A percentile compares a stretch with the other conserved stretches of the same genome.
phyloP scores from a whole-genome alignment of 2,888 invertebrate genomes.

The Perithous albicinctus region DNA sequence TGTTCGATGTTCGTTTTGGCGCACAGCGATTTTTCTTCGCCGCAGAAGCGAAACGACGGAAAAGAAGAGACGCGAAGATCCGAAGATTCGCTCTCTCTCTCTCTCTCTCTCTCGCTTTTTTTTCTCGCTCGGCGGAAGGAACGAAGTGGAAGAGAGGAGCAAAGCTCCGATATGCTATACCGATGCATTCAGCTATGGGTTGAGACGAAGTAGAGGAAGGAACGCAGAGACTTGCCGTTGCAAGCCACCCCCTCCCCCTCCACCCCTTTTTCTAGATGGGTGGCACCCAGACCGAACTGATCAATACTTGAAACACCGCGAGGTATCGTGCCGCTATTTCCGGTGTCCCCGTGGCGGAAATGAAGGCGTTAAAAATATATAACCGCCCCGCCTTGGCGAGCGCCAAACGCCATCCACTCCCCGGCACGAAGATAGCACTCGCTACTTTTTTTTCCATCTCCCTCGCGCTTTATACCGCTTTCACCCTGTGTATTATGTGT shows the following conservation, averaged over 20 bases:
- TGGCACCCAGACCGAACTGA: constrained; percentile 83
- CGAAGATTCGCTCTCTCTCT: constrained; percentile 24
- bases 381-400: constrained; percentile 70
- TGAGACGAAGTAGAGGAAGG: constrained; percentile 67
- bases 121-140: constrained; percentile 27
- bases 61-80: constrained; percentile 27
- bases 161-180: constrained; percentile 37
- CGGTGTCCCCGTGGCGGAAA: constrained; percentile 83
- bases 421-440: constrained; percentile 55
- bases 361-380: constrained; percentile 84
- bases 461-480: constrained; percentile 40
- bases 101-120: not conserved
- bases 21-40: constrained; percentile 17
- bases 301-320: constrained; percentile 85
- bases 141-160: constrained; percentile 49
- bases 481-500: constrained; percentile 52
- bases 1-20: not conserved
- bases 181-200: constrained; percentile 29
- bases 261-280: too few relatives aligned
- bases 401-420: constrained; percentile 70
- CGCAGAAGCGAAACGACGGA: not conserved
- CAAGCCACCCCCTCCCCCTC: constrained; percentile 34
- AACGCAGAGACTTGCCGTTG: constrained; percentile 69
- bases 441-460: constrained; percentile 53
- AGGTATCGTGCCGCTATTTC: constrained; percentile 84